A percentile compares a stretch with the other conserved stretches of the same genome.
These are phyloP conservation scores for Octopus bimaculoides DNA, from an alignment of 1,140 invertebrate genomes.

Conservation along the genomic window DNA sequence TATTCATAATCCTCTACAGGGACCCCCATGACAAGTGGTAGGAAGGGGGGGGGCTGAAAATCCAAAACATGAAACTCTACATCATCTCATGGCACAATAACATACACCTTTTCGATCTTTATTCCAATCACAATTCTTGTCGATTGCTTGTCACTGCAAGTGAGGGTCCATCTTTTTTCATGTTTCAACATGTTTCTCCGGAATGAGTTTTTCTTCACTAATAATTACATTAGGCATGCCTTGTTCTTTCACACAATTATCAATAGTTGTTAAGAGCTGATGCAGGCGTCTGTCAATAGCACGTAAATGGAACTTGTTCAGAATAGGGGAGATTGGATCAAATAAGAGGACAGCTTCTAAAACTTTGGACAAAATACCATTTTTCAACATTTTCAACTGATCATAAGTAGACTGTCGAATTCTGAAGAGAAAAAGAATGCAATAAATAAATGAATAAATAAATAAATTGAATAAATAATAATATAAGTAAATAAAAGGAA, in stretches of 20 bases:
- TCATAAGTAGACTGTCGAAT: conserved; percentile 55
- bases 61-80: neutral
- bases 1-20: neutral
- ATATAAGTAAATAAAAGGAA: too few relatives aligned
- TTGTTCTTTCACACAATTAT: conserved; percentile 30
- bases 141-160: neutral
- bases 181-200: neutral
- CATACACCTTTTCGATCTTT: neutral
- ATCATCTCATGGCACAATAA: neutral
- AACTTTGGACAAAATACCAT: conserved; percentile 62
- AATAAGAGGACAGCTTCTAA: conserved; percentile 58
- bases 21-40: neutral
- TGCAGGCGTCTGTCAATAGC: conserved; percentile 76
- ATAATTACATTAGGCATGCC: conserved; percentile 17
- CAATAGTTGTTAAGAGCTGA: conserved; percentile 29
- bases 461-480: too few relatives aligned
- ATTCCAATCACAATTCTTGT: neutral
- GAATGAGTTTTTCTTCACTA: neutral
- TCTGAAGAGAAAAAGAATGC: conserved; percentile 26
- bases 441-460: too few relatives aligned
- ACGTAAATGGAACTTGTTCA: conserved; percentile 71
- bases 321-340: conserved; percentile 64
- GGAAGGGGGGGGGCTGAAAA: neutral
- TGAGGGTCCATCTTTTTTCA: neutral
- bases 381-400: conserved; percentile 66